Percentiles rank a stretch among this genome's conserved stretches.
Conservation (phyloP, 1,140 invertebrate genomes). For the Listronotus oregonensis region DNA sequence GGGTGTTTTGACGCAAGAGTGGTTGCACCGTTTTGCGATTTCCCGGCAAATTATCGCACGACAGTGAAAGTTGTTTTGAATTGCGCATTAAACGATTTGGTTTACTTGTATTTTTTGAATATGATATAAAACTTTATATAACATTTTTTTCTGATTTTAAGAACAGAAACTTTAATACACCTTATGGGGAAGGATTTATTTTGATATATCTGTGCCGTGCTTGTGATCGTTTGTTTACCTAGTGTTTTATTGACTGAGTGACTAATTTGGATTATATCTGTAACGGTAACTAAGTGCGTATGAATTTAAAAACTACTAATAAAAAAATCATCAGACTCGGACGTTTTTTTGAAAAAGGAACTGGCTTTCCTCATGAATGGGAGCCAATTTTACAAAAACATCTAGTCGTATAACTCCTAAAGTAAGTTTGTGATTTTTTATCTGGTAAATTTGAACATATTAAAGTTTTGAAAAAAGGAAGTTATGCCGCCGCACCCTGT, state of each 20-base stretch:
- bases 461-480: too few relatives aligned
- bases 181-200: not conserved
- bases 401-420: constrained; percentile 51
- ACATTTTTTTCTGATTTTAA: not conserved
- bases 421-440: constrained; percentile 11
- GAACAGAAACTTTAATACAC: not conserved
- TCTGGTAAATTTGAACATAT: too few relatives aligned
- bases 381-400: constrained; percentile 54
- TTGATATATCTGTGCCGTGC: not conserved
- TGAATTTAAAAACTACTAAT: constrained; percentile 4
- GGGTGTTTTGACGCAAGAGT: constrained; percentile 33
- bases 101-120: not conserved
- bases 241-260: too few relatives aligned
- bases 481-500: too few relatives aligned
- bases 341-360: not conserved
- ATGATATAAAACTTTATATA: not conserved
- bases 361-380: constrained; percentile 51
- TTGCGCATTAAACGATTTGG: not conserved
- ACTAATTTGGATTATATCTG: not conserved
- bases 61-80: constrained; percentile 32
- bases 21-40: not conserved
- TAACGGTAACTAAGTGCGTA: not conserved
- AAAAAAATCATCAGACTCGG: not conserved
- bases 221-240: too few relatives aligned
- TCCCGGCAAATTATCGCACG: constrained; percentile 8